These are phyloP conservation scores for Melieria omissa DNA, from an alignment of 2,888 invertebrate genomes.

Conservation along the genomic window DNA sequence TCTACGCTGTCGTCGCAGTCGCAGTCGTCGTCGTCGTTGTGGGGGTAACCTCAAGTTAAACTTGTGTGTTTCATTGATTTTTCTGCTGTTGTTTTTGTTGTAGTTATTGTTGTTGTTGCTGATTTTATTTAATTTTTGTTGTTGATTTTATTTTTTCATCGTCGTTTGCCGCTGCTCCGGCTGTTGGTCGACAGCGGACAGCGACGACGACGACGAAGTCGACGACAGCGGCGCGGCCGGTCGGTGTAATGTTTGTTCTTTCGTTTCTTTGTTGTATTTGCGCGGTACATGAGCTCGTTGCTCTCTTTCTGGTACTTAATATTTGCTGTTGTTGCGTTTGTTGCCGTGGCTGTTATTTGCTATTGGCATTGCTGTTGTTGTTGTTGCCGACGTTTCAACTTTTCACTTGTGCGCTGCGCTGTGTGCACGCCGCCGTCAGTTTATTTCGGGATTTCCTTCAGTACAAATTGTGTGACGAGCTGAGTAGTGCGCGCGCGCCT, in stretches of 20 bases:
- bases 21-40: conserved; percentile 11
- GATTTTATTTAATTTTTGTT: conserved; percentile 12
- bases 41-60: conserved; percentile 42
- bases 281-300: not conserved
- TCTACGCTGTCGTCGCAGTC: conserved; percentile 3
- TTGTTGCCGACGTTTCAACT: conserved; percentile 20
- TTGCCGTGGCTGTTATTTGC: conserved; percentile 26
- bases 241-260: not conserved
- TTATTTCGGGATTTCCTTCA: conserved; percentile 40
- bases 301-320: not conserved
- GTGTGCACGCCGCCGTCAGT: conserved; percentile 26
- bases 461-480: conserved; percentile 43
- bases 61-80: conserved; percentile 40
- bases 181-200: not conserved
- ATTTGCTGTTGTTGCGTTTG: conserved; percentile 17
- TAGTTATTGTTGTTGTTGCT: conserved; percentile 16
- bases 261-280: conserved; percentile 4
- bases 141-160: not conserved
- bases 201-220: too few species aligned
- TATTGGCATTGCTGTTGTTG: conserved; percentile 20
- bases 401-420: conserved; percentile 18
- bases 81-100: conserved; percentile 24
- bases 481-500: conserved; percentile 52
- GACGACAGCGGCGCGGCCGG: too few species aligned
- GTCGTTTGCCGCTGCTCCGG: not conserved